A percentile compares a stretch with the other conserved stretches of the same genome.
These are phyloP conservation scores for Chloroclysta siterata DNA, from an alignment of 2,888 invertebrate species.

Conservation along the genomic window DNA sequence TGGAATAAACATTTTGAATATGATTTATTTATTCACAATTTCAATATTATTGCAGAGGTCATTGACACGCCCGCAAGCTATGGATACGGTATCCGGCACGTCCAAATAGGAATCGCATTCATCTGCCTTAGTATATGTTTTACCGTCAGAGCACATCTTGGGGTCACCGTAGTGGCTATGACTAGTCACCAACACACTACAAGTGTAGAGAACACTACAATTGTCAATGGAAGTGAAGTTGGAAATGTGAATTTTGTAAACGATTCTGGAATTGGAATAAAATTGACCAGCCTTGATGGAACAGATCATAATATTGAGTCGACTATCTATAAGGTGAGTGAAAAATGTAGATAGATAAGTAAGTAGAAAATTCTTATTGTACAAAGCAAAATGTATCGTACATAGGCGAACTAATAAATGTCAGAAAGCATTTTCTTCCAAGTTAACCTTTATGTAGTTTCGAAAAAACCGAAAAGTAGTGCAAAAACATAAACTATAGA, in stretches of 20 bases:
- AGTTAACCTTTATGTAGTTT: no score
- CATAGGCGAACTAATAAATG: no score
- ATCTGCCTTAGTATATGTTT: constrained; percentile 25
- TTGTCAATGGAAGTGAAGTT: not conserved
- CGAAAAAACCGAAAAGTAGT: no score
- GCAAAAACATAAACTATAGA: no score
- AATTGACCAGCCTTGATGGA: not conserved
- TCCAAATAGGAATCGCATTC: constrained; percentile 32
- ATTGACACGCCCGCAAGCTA: constrained; percentile 10
- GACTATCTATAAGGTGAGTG: constrained; percentile 34
- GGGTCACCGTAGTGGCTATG: constrained; percentile 43
- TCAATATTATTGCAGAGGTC: constrained; percentile 31
- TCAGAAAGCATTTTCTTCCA: no score
- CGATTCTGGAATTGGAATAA: not conserved
- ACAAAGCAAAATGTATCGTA: no score
- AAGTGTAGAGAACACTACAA: not conserved
- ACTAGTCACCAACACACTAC: constrained; percentile 11
- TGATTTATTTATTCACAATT: no score
- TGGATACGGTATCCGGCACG: constrained; percentile 36
- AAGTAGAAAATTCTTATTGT: no score
- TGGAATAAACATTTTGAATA: no score
- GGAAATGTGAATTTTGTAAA: constrained; percentile 2
- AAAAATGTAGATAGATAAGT: not conserved
- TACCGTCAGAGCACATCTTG: constrained; percentile 36
- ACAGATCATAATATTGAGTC: constrained; percentile 27